Percentiles rank a stretch among this genome's conserved stretches.
phyloP scores from a whole-genome alignment of 2,888 invertebrate species.

The Macrosiphum euphorbiae region DNA sequence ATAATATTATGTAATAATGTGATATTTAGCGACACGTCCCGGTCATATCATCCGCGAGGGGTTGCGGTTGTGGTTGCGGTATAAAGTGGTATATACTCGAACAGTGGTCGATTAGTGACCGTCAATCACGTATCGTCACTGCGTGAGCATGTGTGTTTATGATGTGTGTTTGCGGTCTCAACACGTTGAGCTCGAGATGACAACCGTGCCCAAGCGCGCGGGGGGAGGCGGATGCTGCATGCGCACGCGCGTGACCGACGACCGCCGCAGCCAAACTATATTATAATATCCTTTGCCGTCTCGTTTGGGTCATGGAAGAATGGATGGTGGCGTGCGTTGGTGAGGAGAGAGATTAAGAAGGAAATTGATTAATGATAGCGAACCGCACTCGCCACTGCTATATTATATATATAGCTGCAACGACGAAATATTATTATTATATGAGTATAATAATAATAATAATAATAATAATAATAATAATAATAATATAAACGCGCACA shows the following conservation, averaged over 20 bases:
- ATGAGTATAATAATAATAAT: not conserved
- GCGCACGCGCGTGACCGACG: not conserved
- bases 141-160: not conserved
- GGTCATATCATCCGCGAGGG: not conserved
- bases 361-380: slow-evolving; percentile 57
- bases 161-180: slow-evolving; percentile 21
- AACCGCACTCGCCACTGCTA: not conserved
- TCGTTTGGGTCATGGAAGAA: not conserved
- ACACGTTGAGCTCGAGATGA: slow-evolving; percentile 21
- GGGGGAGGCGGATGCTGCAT: not conserved
- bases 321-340: not conserved
- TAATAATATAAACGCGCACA: not conserved
- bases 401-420: not conserved
- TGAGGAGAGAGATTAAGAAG: slow-evolving; percentile 20
- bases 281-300: not conserved
- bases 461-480: too few species aligned
- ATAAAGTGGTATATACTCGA: not conserved
- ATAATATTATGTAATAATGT: not conserved
- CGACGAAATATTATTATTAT: slow-evolving; percentile 13
- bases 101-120: slow-evolving; percentile 48
- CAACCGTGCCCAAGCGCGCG: not conserved
- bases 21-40: not conserved
- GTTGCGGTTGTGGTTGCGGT: not conserved
- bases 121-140: not conserved
- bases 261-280: not conserved